phyloP scores from a whole-genome alignment of 2,113 vertebrate genomes.

The Pterocles gutturalis region DNA sequence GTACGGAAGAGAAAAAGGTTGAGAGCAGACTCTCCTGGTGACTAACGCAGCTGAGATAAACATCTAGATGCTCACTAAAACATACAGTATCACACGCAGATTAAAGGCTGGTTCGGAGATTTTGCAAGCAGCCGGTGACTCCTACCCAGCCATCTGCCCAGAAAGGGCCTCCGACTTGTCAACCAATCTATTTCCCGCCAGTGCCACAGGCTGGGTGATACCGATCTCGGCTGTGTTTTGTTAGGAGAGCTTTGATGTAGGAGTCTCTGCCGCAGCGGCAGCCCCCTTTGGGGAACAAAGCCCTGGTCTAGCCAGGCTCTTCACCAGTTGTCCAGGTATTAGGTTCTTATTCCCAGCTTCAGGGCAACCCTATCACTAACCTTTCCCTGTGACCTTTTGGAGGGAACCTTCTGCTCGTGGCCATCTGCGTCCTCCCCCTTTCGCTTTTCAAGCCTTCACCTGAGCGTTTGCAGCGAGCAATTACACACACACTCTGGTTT shows the following conservation, averaged over 20 bases:
- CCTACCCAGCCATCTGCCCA: slow-evolving; percentile 78
- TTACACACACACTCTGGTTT: slow-evolving; percentile 7
- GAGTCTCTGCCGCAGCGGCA: slow-evolving; percentile 1
- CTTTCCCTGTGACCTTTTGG: slow-evolving; percentile 65
- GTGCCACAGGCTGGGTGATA: slow-evolving; percentile 71
- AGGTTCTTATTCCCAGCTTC: slow-evolving; percentile 71
- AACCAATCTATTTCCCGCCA: slow-evolving; percentile 57
- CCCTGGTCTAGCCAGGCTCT: slow-evolving; percentile 40
- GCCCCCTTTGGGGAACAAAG: slow-evolving; percentile 58
- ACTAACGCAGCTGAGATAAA: slow-evolving; percentile 52
- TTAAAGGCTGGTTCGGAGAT: slow-evolving; percentile 65
- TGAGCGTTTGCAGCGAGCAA: slow-evolving; percentile 12
- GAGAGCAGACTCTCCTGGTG: slow-evolving; percentile 42
- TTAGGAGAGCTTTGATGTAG: slow-evolving; percentile 56
- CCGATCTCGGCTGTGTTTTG: slow-evolving; percentile 66
- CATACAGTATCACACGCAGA: slow-evolving; percentile 55
- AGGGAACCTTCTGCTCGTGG: slow-evolving; percentile 65
- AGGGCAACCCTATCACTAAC: slow-evolving; percentile 56
- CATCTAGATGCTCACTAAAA: slow-evolving; percentile 63
- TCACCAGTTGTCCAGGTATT: slow-evolving; percentile 84
- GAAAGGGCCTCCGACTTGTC: slow-evolving; percentile 74
- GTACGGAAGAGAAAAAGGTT: background rate
- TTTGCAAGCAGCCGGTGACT: slow-evolving; percentile 73
- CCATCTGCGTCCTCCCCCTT: slow-evolving; percentile 25
- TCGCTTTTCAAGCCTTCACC: slow-evolving; percentile 10